Conservation (phyloP, 1,140 invertebrate genomes). For the Penaeus chinensis region DNA sequence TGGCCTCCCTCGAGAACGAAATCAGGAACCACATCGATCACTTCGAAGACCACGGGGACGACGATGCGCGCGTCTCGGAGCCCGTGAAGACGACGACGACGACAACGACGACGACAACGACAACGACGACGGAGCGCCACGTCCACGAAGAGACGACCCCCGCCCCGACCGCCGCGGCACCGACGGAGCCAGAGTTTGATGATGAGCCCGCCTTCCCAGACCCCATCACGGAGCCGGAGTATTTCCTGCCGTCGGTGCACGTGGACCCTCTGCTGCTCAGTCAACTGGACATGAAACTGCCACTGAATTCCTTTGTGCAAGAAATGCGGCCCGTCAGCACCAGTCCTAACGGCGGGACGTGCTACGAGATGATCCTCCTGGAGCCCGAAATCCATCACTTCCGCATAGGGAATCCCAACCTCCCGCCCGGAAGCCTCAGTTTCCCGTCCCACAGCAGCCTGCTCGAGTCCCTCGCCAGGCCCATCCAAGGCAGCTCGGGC, state of each 20-base stretch:
- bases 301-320: constrained; percentile 19
- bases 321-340: not conserved
- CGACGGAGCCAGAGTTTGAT: not conserved
- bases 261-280: not conserved
- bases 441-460: not conserved
- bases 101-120: not conserved
- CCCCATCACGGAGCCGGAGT: not conserved
- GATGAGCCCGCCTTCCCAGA: constrained; percentile 17
- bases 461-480: not conserved
- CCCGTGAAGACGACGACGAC: not conserved
- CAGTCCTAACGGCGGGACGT: not conserved
- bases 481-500: not conserved
- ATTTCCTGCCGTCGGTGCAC: constrained; percentile 26
- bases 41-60: not conserved
- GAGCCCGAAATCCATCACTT: constrained; percentile 2
- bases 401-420: not conserved
- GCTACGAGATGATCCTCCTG: constrained; percentile 39
- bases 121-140: not conserved
- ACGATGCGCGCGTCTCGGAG: not conserved
- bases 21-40: constrained; percentile 2
- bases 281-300: not conserved
- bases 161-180: not conserved
- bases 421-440: not conserved
- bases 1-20: not conserved
- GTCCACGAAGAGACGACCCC: not conserved